Base-by-base conservation (phyloP, 2,113 vertebrate genomes). In the Oplegnathus fasciatus region DNA sequence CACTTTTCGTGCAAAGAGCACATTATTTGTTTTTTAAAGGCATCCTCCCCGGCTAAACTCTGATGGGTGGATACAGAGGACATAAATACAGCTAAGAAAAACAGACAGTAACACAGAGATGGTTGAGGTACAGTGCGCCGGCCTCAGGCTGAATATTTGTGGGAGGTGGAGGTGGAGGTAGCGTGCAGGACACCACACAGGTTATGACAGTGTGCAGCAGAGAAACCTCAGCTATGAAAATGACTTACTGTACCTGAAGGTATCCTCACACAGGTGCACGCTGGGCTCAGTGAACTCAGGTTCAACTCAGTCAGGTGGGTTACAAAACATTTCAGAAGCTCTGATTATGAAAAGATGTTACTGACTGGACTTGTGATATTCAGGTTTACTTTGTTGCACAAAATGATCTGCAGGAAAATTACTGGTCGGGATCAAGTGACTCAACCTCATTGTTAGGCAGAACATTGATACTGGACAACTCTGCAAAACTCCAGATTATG, bases 171-270 rank as follows among this genome's bases (percentile, higher is more conserved):
- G n/a, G n/a, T n/a, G n/a, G n/a, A n/a, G 88, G 75, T 76, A 79
- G 80, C 79, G 82, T 85, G 86, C 82, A 83, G 75, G 71, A 85
- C 78, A 60, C 26, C 46, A 30, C 76, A 46, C 83, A 42, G 67
- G 66, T 82, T 82, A 22, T 58, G 46, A 80, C 72, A 84, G 75
- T 58, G 86, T 6, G 55, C 34, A 40, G 2, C 55, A n/a, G 5
- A 82, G 69, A 84, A 88, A 84, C 80, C 88, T 86, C 86, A 86
- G 73, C 22, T 83, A 90, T 82, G 86, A 61, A 82, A 65, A 87
- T 62, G 1, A 81, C n/a, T 42, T 17, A 44, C n/a, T 76, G 75
- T 70, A 79, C 66, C 71, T 77, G 78, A 66, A 91, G 84, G 75
- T 32, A 67, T 62, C 71, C 20, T 78, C 72, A 72, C 50, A 74